Conservation (phyloP, 2,888 invertebrate genomes). For the Tortricodes alternella region DNA sequence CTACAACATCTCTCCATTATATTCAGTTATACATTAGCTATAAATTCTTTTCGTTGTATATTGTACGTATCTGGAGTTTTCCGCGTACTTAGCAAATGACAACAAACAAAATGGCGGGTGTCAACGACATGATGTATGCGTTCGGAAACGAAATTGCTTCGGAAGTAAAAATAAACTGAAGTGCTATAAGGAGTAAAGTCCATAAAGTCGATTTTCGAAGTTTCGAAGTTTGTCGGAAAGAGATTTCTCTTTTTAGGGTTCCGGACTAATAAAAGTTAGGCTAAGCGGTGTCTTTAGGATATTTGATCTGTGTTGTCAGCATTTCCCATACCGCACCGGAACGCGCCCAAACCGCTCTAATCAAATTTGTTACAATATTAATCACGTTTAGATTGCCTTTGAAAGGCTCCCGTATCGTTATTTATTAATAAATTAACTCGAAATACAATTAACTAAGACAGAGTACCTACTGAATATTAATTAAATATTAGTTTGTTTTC, state of each 20-base stretch:
- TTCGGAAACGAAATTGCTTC: constrained; percentile 10
- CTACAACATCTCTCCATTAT: neutral
- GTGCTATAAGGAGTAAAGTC: too few species aligned
- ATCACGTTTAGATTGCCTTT: constrained; percentile 41
- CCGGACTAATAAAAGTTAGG: too few species aligned
- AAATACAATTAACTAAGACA: neutral
- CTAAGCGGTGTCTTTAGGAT: too few species aligned
- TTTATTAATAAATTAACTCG: constrained; percentile 21
- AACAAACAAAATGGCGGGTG: constrained; percentile 23
- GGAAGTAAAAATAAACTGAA: neutral
- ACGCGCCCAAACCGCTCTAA: constrained; percentile 33
- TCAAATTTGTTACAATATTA: constrained; percentile 46
- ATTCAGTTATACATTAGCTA: neutral
- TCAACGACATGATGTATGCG: constrained; percentile 15
- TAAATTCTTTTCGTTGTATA: neutral
- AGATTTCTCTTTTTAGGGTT: too few species aligned
- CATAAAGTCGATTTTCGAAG: too few species aligned
- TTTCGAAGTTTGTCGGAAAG: too few species aligned
- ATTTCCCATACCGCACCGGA: neutral
- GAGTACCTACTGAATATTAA: neutral
- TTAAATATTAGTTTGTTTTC: too few species aligned
- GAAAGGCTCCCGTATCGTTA: constrained; percentile 26
- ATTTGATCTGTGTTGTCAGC: too few species aligned
- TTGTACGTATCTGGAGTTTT: constrained; percentile 5
- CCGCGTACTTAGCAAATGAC: constrained; percentile 28